Percentiles rank a stretch among this genome's conserved stretches.
Conservation (phyloP, 2,888 invertebrate species). For the Eumacrocentrus americanus region DNA sequence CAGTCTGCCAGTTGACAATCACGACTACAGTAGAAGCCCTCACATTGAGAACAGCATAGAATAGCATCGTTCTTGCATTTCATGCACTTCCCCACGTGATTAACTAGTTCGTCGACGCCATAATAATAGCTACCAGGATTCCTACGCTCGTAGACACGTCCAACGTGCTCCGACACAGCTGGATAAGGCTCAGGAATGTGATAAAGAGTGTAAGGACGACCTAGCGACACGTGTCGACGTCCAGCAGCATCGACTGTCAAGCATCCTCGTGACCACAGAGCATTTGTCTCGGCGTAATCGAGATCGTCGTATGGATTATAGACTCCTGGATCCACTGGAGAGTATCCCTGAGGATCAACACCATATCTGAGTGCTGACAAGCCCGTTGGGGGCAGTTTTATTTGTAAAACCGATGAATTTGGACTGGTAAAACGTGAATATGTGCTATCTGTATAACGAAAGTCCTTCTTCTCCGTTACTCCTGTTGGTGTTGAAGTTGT, state of each 20-base stretch:
- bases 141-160: conserved; percentile 45
- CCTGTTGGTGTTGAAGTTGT: neutral
- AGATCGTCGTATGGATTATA: conserved; percentile 46
- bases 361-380: conserved; percentile 5
- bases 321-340: neutral
- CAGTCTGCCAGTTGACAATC: conserved; percentile 52
- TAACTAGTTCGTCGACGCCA: conserved; percentile 37
- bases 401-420: neutral
- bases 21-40: conserved; percentile 48
- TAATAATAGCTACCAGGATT: conserved; percentile 44
- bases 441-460: neutral
- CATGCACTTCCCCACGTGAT: conserved; percentile 37
- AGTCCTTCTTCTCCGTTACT: neutral
- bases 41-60: conserved; percentile 44
- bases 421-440: neutral
- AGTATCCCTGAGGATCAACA: neutral
- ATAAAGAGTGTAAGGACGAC: conserved; percentile 53
- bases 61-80: conserved; percentile 32
- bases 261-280: conserved; percentile 53
- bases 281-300: conserved; percentile 43
- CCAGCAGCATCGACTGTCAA: conserved; percentile 46
- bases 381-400: conserved; percentile 9
- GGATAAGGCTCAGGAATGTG: conserved; percentile 45
- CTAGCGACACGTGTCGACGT: conserved; percentile 49
- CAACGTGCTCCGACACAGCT: conserved; percentile 36